These are phyloP conservation scores for Cistogaster globosa DNA, from an alignment of 2,888 invertebrate species.

Conservation along the genomic window DNA sequence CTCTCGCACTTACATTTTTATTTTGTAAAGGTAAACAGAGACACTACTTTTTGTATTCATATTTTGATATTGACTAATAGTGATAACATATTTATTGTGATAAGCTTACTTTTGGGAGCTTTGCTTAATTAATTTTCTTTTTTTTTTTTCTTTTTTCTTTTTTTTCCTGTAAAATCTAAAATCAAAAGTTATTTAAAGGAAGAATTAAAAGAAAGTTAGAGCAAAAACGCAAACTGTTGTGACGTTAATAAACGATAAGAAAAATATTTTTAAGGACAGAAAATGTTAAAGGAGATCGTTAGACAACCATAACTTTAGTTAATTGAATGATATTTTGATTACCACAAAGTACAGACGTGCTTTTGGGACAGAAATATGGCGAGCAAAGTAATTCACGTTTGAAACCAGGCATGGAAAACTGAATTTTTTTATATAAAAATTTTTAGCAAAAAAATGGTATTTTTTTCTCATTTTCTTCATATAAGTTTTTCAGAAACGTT, in stretches of 20 bases:
- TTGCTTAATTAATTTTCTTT: slow-evolving; percentile 25
- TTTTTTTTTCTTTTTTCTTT: not conserved
- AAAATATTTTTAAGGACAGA: not conserved
- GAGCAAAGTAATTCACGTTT: no score
- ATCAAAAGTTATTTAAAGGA: slow-evolving; percentile 26
- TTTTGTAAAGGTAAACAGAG: slow-evolving; percentile 54
- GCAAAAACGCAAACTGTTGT: not conserved
- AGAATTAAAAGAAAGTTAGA: not conserved
- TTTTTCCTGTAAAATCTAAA: slow-evolving; percentile 41
- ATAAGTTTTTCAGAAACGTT: no score
- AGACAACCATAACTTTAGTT: no score
- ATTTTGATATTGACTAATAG: slow-evolving; percentile 53
- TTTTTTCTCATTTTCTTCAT: no score
- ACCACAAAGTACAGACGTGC: no score
- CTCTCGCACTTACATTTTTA: not conserved
- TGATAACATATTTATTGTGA: slow-evolving; percentile 61
- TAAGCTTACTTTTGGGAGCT: slow-evolving; percentile 64
- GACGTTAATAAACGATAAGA: not conserved
- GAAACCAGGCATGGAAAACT: no score
- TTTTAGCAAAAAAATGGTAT: no score
- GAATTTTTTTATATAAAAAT: no score
- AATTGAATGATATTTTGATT: no score
- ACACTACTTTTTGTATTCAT: slow-evolving; percentile 7
- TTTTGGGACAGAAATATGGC: no score
- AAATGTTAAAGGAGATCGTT: no score